Percentiles rank a stretch among this genome's conserved stretches.
Conservation (phyloP, 2,113 vertebrate genomes). For the Etheostoma cragini region DNA sequence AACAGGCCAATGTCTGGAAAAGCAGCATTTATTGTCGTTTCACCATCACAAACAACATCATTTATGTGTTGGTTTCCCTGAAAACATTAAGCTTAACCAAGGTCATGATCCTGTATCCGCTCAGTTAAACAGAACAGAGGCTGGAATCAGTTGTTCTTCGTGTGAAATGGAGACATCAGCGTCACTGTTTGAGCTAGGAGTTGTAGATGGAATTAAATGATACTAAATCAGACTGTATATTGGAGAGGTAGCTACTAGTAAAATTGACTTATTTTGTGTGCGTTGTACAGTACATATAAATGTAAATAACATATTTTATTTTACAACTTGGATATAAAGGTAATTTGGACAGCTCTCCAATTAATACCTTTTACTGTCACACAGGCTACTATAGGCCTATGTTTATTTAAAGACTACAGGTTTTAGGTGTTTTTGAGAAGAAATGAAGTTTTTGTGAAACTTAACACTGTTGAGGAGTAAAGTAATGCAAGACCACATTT, state of each 20-base stretch:
- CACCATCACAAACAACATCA: conserved; percentile 40
- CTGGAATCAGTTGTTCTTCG: conserved; percentile 39
- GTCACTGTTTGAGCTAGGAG: background rate
- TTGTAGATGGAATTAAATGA: background rate
- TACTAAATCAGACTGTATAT: background rate
- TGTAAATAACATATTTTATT: background rate
- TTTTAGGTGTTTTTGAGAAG: background rate
- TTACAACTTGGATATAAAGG: too few relatives aligned
- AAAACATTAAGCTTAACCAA: conserved; percentile 72
- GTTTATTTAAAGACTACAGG: background rate
- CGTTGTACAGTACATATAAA: background rate
- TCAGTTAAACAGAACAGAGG: conserved; percentile 28
- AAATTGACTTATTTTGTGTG: background rate
- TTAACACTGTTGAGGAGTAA: background rate
- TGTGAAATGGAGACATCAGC: conserved; percentile 38
- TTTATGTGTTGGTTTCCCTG: conserved; percentile 68
- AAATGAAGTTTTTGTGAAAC: background rate
- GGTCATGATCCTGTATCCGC: conserved; percentile 80
- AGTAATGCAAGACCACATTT: background rate
- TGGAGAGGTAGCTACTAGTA: background rate
- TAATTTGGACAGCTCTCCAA: too few relatives aligned
- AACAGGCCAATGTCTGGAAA: conserved; percentile 13
- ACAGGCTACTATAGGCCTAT: too few relatives aligned
- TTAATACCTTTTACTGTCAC: too few relatives aligned
- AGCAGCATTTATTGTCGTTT: conserved; percentile 6